Conservation (phyloP, 2,113 vertebrate genomes). For the Lonchura striata region DNA sequence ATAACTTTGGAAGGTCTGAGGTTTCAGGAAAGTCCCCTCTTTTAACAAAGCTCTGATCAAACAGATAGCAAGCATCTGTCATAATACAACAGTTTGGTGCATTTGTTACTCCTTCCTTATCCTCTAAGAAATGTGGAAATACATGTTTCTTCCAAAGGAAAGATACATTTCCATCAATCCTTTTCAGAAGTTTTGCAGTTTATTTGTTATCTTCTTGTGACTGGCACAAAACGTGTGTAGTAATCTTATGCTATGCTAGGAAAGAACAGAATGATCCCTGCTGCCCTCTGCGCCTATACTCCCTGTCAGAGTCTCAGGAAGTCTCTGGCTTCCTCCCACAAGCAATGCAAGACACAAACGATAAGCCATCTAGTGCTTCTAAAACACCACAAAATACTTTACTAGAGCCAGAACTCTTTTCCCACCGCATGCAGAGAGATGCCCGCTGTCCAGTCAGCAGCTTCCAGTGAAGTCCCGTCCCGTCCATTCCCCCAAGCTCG, state of each 20-base stretch:
- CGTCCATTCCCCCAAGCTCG: rapidly evolving
- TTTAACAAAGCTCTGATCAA: not conserved
- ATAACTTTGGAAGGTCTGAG: not conserved
- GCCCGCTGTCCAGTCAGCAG: not conserved
- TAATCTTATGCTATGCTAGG: not conserved
- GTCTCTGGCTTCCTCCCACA: not conserved
- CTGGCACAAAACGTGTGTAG: not conserved
- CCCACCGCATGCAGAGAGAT: not conserved
- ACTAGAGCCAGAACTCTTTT: not conserved
- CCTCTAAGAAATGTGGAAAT: not conserved
- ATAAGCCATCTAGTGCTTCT: not conserved
- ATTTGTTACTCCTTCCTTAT: not conserved
- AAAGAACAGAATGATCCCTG: not conserved
- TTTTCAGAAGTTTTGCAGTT: not conserved
- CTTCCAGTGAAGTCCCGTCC: rapidly evolving
- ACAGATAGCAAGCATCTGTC: not conserved
- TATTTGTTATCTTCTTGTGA: not conserved
- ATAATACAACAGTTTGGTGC: not conserved
- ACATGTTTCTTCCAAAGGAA: not conserved
- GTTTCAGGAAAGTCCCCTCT: not conserved
- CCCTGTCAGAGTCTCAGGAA: not conserved
- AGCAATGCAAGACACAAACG: not conserved
- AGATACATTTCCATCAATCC: not conserved
- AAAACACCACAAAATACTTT: not conserved
- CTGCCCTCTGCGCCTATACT: not conserved